Base-by-base conservation (phyloP, 1,140 invertebrate species). In the Probaryconus sp. region DNA sequence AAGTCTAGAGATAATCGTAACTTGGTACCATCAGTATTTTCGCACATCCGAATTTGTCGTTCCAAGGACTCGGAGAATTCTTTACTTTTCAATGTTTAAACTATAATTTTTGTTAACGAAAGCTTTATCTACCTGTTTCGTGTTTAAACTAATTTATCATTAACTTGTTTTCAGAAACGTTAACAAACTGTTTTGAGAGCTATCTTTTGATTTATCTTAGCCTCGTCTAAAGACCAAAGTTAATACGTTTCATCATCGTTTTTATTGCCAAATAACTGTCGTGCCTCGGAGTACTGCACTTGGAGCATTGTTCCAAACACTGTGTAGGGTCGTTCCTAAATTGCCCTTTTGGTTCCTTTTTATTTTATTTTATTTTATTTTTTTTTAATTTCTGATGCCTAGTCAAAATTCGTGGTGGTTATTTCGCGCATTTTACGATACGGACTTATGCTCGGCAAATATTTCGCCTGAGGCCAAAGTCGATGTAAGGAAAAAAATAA, bases 351-450 rank as follows among this genome's bases (percentile, higher is more conserved):
- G 18, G 5, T 5, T 20, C 20, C 2, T n/a, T n/a, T 14, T n/a
- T n/a, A n/a, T n/a, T n/a, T n/a, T n/a, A n/a, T n/a, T 1, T 17
- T 31, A 43, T 51, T 53, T 37, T 55, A 11, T 28, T 16, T 63
- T 21, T 26, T 18, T 13, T 18, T 9, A 21, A 10, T 6, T 26
- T 50, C 38, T 16, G 5, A 33, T 30, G 21, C 20, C 14, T 18
- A 24, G 26, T 14, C 60, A 40, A 55, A 74, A 31, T 43, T 47
- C 67, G 45, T 53, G 33, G 45, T 53, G 33, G 58, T 79, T 70
- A 70, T 70, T 76, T 77, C 50, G 51, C 61, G 53, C 64, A 28
- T 64, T 78, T 81, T 80, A 80, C 72, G 74, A 77, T 48, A 38
- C 20, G 45, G 64, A 58, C 51, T 56, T 72, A 56, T 67, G 61